These are phyloP conservation scores for Scaeva pyrastri DNA, from an alignment of 2,888 invertebrate genomes.

Conservation along the genomic window DNA sequence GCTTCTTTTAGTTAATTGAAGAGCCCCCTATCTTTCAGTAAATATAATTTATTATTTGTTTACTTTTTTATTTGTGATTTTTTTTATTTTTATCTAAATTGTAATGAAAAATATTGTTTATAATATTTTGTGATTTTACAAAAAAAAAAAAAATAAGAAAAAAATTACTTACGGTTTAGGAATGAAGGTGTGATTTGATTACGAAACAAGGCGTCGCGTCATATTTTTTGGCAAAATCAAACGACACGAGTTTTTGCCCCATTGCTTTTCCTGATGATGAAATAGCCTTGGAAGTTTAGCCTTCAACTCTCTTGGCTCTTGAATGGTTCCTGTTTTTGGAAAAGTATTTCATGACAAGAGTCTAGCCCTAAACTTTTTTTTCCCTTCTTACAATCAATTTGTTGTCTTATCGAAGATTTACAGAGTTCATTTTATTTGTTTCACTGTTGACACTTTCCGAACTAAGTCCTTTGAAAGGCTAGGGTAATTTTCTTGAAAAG, in stretches of 20 bases:
- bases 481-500: too few species aligned
- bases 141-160: background rate
- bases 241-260: background rate
- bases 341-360: too few species aligned
- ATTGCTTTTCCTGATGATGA: background rate
- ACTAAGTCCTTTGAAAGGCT: too few species aligned
- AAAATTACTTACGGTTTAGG: background rate
- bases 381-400: too few species aligned
- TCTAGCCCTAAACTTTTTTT: too few species aligned
- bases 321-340: too few species aligned
- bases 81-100: conserved; percentile 2
- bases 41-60: conserved; percentile 61
- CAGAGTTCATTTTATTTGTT: too few species aligned
- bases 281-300: background rate
- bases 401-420: too few species aligned
- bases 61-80: conserved; percentile 41
- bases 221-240: background rate
- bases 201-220: conserved; percentile 20
- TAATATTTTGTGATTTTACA: background rate
- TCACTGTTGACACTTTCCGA: too few species aligned
- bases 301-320: background rate
- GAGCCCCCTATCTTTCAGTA: conserved; percentile 76
- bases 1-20: conserved; percentile 65
- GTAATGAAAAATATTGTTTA: background rate
- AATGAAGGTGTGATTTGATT: background rate